phyloP scores from a whole-genome alignment of 1,140 invertebrate species.

The Drosophila mojavensis region DNA sequence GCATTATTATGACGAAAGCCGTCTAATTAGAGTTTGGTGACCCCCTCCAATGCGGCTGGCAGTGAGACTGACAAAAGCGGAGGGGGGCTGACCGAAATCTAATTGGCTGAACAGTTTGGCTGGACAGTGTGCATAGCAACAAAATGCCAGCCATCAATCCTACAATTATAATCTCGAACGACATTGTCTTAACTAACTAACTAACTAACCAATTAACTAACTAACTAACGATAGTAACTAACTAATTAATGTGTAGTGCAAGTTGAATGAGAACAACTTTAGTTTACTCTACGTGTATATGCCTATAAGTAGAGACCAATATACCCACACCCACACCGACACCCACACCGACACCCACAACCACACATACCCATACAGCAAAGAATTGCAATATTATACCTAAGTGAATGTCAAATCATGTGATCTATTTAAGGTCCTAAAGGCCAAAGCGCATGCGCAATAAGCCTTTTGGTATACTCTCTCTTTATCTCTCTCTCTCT shows the following conservation, averaged over 20 bases:
- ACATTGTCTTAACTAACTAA: constrained; percentile 13
- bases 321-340: neutral
- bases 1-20: constrained; percentile 84
- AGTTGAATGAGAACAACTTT: constrained; percentile 37
- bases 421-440: constrained; percentile 81
- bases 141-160: constrained; percentile 14
- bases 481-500: neutral
- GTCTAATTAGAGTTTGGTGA: constrained; percentile 83
- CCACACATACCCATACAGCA: constrained; percentile 27
- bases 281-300: constrained; percentile 52
- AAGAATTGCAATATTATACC: constrained; percentile 75
- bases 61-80: constrained; percentile 73
- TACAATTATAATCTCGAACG: constrained; percentile 15
- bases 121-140: constrained; percentile 16
- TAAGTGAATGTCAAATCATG: constrained; percentile 83
- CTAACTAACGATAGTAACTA: constrained; percentile 22
- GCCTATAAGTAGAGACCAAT: constrained; percentile 44
- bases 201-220: neutral
- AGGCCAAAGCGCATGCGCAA: constrained; percentile 56
- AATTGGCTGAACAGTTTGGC: constrained; percentile 52
- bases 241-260: constrained; percentile 44
- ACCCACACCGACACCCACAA: constrained; percentile 19
- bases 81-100: constrained; percentile 81
- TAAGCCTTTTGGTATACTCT: constrained; percentile 68
- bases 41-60: constrained; percentile 64